Evolutionary conservation across 2,888 invertebrate genomes (phyloP), one percentile per base, ranked within the genome.

Genomic region (Parnassius orleans): DNA sequence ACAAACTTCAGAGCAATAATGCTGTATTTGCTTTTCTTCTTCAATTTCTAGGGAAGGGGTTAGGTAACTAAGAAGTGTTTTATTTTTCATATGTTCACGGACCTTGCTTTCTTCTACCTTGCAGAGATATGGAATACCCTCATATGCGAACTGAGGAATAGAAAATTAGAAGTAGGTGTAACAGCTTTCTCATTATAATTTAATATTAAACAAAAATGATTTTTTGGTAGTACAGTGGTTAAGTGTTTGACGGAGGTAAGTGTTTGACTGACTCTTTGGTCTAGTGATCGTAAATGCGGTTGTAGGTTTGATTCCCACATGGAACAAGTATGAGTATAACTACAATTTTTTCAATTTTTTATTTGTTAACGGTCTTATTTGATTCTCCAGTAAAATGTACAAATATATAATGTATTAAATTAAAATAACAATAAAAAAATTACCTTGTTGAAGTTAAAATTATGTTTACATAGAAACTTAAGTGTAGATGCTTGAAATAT

Each of bases 391-490:
- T 33, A 33, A 33, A 33, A 33, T 5, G 33, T 5, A 24, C 24
- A 24, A 24, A 24, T 24, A 24, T 24, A 3, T 24, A 2, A 51
- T 24, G 3, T 15, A 10, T 24, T 33, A 44, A 57, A 50, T 55
- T 41, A 7, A 7, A 44, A 24, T 15, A 48, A 74, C 73, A 46
- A 24, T 5, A 44, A 33, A 33, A 19, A 24, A 33, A n/a, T 53
- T 90, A 95, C 96, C 94, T 95, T 95, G 81, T 96, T 95, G 77
- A 96, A 96, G 84, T 96, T 93, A 81, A 95, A 95, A 33, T 93
- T 92, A 76, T 94, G 88, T 58, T 78, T 79, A 69, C 92, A 91
- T 46, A 95, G 86, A 80, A 96, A 96, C 63, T 93, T 92, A 12
- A 95, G 73, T 3, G 94, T 92, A 1, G 93, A 93, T 1, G 94